A percentile compares a stretch with the other conserved stretches of the same genome.
Evolutionary conservation across 2,113 vertebrate genomes (phyloP).

Genomic region (Neogobius melanostomus): DNA sequence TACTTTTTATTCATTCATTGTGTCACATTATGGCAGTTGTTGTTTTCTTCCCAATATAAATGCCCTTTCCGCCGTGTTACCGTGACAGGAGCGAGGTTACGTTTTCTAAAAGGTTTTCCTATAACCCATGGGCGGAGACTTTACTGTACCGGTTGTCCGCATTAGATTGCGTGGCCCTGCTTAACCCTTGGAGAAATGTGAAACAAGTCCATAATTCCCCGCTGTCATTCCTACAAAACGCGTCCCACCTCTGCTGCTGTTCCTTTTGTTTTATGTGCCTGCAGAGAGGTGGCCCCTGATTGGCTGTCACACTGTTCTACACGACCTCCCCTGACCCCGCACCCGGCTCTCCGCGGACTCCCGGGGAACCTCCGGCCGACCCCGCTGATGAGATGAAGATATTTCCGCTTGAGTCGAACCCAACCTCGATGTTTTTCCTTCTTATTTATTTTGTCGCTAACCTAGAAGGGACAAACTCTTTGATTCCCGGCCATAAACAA

Average conservation of each 20-base stretch:
- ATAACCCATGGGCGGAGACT: too few species aligned
- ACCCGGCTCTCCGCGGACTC: slow-evolving; percentile 53
- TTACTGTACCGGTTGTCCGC: too few species aligned
- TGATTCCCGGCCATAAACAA: slow-evolving; percentile 21
- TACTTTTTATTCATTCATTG: too few species aligned
- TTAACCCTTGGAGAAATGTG: not conserved
- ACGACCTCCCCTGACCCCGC: slow-evolving; percentile 72
- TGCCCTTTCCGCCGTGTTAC: too few species aligned
- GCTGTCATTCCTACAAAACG: slow-evolving; percentile 61
- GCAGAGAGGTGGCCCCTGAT: slow-evolving; percentile 77
- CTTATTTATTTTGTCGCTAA: slow-evolving; percentile 15
- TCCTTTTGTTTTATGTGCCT: slow-evolving; percentile 77
- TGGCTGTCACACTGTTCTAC: slow-evolving; percentile 74
- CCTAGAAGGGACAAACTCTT: slow-evolving; percentile 24
- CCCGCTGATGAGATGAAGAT: slow-evolving; percentile 73
- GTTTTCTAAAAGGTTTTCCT: too few species aligned
- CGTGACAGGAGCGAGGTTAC: too few species aligned
- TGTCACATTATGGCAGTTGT: too few species aligned
- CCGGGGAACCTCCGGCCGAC: slow-evolving; percentile 52
- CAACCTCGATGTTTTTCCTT: slow-evolving; percentile 41
- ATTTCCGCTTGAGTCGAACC: slow-evolving; percentile 52
- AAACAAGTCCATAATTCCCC: slow-evolving; percentile 19
- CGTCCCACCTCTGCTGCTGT: slow-evolving; percentile 79
- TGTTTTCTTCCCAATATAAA: too few species aligned
- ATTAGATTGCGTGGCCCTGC: too few species aligned